phyloP scores from a whole-genome alignment of 1,140 invertebrate genomes.

The Drosophila ohnishii region DNA sequence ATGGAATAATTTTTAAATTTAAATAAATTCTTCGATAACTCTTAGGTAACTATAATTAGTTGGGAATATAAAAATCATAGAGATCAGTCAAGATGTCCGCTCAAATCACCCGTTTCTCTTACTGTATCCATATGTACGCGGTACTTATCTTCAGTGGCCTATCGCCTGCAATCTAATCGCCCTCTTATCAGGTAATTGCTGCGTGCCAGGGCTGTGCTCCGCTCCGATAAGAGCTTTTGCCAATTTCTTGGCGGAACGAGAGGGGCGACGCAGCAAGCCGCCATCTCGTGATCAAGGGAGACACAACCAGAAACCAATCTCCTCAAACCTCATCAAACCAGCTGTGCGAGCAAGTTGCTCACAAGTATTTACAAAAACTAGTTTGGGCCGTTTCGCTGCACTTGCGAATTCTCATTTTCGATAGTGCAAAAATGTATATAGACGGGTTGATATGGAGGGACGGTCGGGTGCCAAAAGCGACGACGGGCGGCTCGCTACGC shows the following conservation, averaged over 20 bases:
- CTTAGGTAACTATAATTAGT: too few species aligned
- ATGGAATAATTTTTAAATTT: neutral
- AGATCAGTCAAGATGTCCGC: neutral
- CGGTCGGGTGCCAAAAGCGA: neutral
- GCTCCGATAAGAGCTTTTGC: constrained; percentile 30
- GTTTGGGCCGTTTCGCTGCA: constrained; percentile 51
- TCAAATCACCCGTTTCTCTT: neutral
- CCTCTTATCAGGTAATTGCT: constrained; percentile 44
- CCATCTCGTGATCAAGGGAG: constrained; percentile 37
- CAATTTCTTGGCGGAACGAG: neutral
- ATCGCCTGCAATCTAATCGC: constrained; percentile 38
- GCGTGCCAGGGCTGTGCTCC: constrained; percentile 36
- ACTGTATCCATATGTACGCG: neutral
- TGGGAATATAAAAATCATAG: neutral
- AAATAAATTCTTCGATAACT: neutral
- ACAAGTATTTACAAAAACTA: constrained; percentile 51
- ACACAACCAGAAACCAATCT: constrained; percentile 6
- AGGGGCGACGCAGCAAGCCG: neutral
- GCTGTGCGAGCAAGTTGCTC: constrained; percentile 22
- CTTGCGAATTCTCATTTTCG: constrained; percentile 52
- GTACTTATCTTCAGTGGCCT: constrained; percentile 13
- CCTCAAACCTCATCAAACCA: constrained; percentile 26
- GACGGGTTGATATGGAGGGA: neutral
- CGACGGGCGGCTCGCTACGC: constrained; percentile 19
- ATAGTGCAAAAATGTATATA: constrained; percentile 51